phyloP scores from a whole-genome alignment of 2,888 invertebrate genomes.

The Clunio marinus region DNA sequence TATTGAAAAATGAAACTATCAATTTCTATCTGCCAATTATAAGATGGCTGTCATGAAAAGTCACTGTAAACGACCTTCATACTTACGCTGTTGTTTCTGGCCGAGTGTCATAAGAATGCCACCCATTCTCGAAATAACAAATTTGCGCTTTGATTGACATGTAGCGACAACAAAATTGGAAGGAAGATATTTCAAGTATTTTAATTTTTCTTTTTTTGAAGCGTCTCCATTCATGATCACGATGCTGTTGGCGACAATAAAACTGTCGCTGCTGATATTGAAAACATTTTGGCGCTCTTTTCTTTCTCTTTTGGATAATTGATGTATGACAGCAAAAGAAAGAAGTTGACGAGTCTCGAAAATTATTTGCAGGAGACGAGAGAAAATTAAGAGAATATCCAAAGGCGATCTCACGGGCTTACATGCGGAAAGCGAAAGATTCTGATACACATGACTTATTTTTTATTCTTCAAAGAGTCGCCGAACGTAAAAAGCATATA shows the following conservation, averaged over 20 bases:
- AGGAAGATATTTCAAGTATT: no score
- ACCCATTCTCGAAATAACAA: background rate
- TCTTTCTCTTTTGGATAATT: no score
- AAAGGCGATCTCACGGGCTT: background rate
- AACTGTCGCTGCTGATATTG: background rate
- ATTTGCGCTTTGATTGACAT: background rate
- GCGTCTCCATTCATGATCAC: no score
- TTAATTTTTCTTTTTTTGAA: no score
- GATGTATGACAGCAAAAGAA: background rate
- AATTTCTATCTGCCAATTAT: no score
- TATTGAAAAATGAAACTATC: background rate
- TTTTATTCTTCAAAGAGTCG: no score
- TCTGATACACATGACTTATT: background rate
- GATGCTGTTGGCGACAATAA: conserved; percentile 24
- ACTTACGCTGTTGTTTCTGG: background rate
- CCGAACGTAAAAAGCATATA: background rate
- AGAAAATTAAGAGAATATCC: background rate
- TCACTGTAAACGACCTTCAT: conserved; percentile 26
- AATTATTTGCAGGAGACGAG: no score
- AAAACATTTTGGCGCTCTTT: background rate
- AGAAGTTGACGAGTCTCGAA: background rate
- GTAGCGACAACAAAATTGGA: conserved; percentile 5
- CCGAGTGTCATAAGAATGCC: background rate
- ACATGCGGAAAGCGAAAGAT: no score
- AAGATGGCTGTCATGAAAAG: no score